These are phyloP conservation scores for Cremastinae sp. DNA, from an alignment of 2,888 invertebrate genomes.

Conservation along the genomic window DNA sequence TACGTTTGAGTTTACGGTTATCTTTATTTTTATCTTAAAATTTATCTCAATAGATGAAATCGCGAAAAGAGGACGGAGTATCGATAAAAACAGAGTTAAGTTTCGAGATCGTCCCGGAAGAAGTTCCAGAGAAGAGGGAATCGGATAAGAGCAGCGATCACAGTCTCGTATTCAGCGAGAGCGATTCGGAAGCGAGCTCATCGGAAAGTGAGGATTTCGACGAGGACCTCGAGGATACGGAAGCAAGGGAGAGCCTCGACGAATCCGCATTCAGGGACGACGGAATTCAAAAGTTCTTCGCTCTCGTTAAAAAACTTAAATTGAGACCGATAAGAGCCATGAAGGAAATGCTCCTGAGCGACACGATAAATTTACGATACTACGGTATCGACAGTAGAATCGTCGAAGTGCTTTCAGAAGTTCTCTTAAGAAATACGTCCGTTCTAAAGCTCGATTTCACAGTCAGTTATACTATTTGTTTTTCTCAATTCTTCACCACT, in stretches of 20 bases:
- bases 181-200: slow-evolving; percentile 70
- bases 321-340: slow-evolving; percentile 68
- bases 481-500: background rate
- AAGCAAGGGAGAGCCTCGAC: slow-evolving; percentile 65
- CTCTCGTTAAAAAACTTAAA: slow-evolving; percentile 59
- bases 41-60: slow-evolving; percentile 33
- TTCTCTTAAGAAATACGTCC: slow-evolving; percentile 67
- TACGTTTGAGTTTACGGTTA: background rate
- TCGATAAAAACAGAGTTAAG: slow-evolving; percentile 51
- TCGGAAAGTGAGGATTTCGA: slow-evolving; percentile 66
- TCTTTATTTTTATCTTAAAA: background rate
- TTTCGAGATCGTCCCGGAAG: slow-evolving; percentile 16
- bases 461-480: slow-evolving; percentile 61
- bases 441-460: slow-evolving; percentile 71
- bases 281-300: slow-evolving; percentile 69
- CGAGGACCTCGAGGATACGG: slow-evolving; percentile 71
- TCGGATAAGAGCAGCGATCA: slow-evolving; percentile 62
- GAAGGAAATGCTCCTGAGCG: slow-evolving; percentile 67
- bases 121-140: slow-evolving; percentile 5
- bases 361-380: slow-evolving; percentile 71
- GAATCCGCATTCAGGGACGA: slow-evolving; percentile 64
- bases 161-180: slow-evolving; percentile 68
- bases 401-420: slow-evolving; percentile 69
- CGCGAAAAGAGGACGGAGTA: slow-evolving; percentile 38
- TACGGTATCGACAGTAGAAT: slow-evolving; percentile 72